Evolutionary conservation across 2,113 vertebrate species (phyloP).

Genomic region (Lota lota): DNA sequence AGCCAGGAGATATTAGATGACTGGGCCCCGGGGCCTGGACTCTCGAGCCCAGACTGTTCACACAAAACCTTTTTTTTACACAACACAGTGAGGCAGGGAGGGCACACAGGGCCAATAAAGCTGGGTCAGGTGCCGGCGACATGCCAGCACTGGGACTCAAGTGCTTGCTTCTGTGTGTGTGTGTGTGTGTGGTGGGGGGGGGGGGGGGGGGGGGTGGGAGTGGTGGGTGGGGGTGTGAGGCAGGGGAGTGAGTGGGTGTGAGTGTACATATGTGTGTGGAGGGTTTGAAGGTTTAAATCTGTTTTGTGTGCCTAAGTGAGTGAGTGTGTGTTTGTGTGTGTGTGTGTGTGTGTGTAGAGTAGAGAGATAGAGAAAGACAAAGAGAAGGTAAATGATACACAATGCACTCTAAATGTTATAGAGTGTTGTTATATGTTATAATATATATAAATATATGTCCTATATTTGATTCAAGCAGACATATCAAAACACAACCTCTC

Average conservation of each 20-base stretch:
- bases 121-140: constrained; percentile 61
- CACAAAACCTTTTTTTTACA: constrained; percentile 64
- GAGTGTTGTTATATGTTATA: no score
- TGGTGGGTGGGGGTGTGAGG: not conserved
- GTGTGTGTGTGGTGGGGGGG: not conserved
- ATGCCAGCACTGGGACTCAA: constrained; percentile 46
- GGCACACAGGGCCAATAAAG: constrained; percentile 64
- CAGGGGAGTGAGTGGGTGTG: not conserved
- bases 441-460: no score
- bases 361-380: not conserved
- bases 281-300: no score
- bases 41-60: constrained; percentile 70
- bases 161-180: not conserved
- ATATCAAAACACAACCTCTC: no score
- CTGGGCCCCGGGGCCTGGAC: constrained; percentile 46
- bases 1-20: constrained; percentile 64
- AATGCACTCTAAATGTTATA: no score
- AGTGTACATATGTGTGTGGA: not conserved
- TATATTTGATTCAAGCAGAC: no score
- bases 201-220: not conserved
- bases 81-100: constrained; percentile 40
- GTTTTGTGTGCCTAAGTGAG: not conserved
- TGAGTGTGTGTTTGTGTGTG: not conserved
- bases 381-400: no score
- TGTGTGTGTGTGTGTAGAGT: not conserved